These are phyloP conservation scores for Mesorhabditis spiculigera DNA, from an alignment of 2,888 invertebrate genomes.

Conservation along the genomic window DNA sequence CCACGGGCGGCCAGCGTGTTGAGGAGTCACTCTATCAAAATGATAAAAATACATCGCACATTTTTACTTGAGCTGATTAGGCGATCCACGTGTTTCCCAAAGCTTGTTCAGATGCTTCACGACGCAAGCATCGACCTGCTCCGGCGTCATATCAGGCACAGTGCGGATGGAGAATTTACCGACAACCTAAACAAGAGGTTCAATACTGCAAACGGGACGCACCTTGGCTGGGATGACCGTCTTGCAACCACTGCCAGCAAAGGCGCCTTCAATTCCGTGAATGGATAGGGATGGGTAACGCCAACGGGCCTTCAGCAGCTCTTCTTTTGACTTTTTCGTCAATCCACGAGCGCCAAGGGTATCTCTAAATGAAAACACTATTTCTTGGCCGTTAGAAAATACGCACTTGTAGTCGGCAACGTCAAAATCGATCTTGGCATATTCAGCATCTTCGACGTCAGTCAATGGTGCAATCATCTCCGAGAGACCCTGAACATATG, in stretches of 20 bases:
- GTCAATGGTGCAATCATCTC: slow-evolving; percentile 73
- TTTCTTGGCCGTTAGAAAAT: slow-evolving; percentile 6
- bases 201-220: no score
- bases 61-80: slow-evolving; percentile 76
- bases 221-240: slow-evolving; percentile 64
- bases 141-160: slow-evolving; percentile 88
- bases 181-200: slow-evolving; percentile 71
- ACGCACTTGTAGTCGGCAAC: slow-evolving; percentile 58
- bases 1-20: slow-evolving; percentile 84
- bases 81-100: slow-evolving; percentile 72
- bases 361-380: slow-evolving; percentile 65
- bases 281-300: slow-evolving; percentile 85
- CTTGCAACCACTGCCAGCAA: slow-evolving; percentile 85
- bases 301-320: slow-evolving; percentile 90
- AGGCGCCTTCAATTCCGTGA: slow-evolving; percentile 92
- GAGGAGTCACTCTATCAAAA: slow-evolving; percentile 59
- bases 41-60: not conserved
- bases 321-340: slow-evolving; percentile 71
- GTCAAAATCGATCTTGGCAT: slow-evolving; percentile 81
- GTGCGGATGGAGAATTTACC: slow-evolving; percentile 95
- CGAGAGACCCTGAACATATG: slow-evolving; percentile 70
- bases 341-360: slow-evolving; percentile 70
- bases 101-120: slow-evolving; percentile 73
- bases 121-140: slow-evolving; percentile 74
- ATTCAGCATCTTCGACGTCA: slow-evolving; percentile 65